Evolutionary conservation across 2,888 invertebrate species (phyloP).

Genomic region (Eledona agricola): DNA sequence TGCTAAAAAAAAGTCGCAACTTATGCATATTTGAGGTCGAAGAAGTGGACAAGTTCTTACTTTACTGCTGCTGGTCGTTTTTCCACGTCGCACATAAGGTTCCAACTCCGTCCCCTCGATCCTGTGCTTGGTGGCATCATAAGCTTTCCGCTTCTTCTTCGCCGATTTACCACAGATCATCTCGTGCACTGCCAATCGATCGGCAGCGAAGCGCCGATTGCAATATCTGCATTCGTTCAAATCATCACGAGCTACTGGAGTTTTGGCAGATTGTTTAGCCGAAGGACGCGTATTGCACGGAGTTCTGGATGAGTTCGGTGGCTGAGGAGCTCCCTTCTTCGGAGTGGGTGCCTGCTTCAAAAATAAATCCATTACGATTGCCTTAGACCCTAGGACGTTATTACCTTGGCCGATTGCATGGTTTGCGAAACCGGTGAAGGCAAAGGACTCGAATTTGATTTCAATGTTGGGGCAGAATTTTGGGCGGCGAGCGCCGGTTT

Average conservation of each 20-base stretch:
- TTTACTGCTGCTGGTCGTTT: slow-evolving; percentile 27
- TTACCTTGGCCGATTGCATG: slow-evolving; percentile 13
- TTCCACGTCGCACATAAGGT: slow-evolving; percentile 67
- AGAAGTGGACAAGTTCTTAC: too few species aligned
- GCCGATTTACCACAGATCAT: slow-evolving; percentile 83
- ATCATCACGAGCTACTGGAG: slow-evolving; percentile 59
- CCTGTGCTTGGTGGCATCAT: slow-evolving; percentile 91
- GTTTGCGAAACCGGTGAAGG: slow-evolving; percentile 28
- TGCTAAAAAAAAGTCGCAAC: too few species aligned
- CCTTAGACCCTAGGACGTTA: too few species aligned
- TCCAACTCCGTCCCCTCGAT: slow-evolving; percentile 90
- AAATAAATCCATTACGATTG: neutral
- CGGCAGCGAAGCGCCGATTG: slow-evolving; percentile 80
- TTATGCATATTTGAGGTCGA: too few species aligned
- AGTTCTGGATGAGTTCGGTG: slow-evolving; percentile 36
- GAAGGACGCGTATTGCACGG: slow-evolving; percentile 53
- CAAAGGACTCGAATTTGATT: slow-evolving; percentile 7
- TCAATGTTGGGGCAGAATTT: slow-evolving; percentile 3
- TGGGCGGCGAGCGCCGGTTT: slow-evolving; percentile 20
- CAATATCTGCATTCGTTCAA: slow-evolving; percentile 76
- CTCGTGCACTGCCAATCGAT: slow-evolving; percentile 84
- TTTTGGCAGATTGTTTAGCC: slow-evolving; percentile 48
- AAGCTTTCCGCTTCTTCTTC: slow-evolving; percentile 86
- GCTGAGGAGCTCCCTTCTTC: slow-evolving; percentile 17
- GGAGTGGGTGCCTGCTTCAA: slow-evolving; percentile 1